Evolutionary conservation across 1,140 invertebrate species (phyloP).

Genomic region (Cotesia vestalis): DNA sequence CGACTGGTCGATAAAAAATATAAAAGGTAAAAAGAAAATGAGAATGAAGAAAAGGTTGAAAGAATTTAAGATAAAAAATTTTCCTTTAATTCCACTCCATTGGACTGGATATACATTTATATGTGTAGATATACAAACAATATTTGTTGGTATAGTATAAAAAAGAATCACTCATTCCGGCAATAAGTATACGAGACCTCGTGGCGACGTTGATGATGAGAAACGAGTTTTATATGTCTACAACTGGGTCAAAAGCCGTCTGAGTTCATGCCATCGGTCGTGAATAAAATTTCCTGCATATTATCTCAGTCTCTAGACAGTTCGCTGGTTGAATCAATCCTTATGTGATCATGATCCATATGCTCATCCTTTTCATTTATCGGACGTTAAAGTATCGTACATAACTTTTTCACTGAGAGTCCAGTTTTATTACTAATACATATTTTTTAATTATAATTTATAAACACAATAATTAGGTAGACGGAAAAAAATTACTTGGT

Average conservation of each 20-base stretch:
- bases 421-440: too few species aligned
- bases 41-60: background rate
- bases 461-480: too few species aligned
- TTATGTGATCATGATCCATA: background rate
- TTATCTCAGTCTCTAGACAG: background rate
- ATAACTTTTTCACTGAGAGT: too few species aligned
- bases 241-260: background rate
- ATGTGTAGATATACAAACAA: background rate
- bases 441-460: too few species aligned
- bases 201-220: background rate
- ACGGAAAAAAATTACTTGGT: too few species aligned
- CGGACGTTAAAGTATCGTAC: background rate
- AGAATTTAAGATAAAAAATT: background rate
- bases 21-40: too few species aligned
- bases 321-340: background rate
- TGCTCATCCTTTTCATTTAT: background rate
- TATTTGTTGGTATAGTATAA: background rate
- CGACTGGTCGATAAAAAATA: background rate
- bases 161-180: background rate
- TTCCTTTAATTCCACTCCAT: background rate
- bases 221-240: background rate
- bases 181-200: background rate
- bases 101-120: background rate
- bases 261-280: slow-evolving; percentile 8
- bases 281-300: background rate